phyloP scores from a whole-genome alignment of 2,113 vertebrate species.

The Rhinichthys klamathensis region DNA sequence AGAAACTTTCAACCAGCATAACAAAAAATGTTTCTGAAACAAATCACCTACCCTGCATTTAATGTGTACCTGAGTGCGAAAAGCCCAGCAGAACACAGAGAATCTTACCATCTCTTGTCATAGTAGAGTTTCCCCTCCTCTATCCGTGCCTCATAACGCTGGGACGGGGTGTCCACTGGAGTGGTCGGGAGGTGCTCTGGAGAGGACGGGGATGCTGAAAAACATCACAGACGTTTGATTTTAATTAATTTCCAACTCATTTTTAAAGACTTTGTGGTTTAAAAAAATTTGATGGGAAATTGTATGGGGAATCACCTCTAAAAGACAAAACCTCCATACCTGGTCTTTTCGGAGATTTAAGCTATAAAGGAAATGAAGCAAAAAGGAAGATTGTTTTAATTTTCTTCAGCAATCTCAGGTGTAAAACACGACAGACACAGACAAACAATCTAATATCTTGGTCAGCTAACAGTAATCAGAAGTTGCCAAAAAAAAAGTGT shows the following conservation, averaged over 20 bases:
- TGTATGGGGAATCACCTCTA: slow-evolving; percentile 52
- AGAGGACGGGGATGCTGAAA: slow-evolving; percentile 88
- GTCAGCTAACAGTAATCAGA: not conserved
- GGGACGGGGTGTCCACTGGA: slow-evolving; percentile 87
- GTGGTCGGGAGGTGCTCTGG: slow-evolving; percentile 90
- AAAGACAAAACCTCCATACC: slow-evolving; percentile 73
- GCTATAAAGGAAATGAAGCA: slow-evolving; percentile 70
- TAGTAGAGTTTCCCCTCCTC: slow-evolving; percentile 98
- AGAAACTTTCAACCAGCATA: no score
- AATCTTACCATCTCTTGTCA: slow-evolving; percentile 93
- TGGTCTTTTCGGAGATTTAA: slow-evolving; percentile 97
- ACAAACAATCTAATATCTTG: not conserved
- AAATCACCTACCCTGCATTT: no score
- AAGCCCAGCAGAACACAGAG: not conserved
- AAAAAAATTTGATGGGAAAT: not conserved
- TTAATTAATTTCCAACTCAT: not conserved
- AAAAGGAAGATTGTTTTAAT: slow-evolving; percentile 56
- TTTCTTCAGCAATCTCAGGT: not conserved
- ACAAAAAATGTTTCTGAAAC: no score
- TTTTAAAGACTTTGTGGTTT: not conserved
- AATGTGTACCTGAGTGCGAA: not conserved
- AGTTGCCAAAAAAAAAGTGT: not conserved
- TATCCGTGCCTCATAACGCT: slow-evolving; percentile 94
- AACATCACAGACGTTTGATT: slow-evolving; percentile 40
- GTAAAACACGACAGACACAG: not conserved